Conservation (phyloP, 1,140 invertebrate species). For the Polypedilum vanderplanki region DNA sequence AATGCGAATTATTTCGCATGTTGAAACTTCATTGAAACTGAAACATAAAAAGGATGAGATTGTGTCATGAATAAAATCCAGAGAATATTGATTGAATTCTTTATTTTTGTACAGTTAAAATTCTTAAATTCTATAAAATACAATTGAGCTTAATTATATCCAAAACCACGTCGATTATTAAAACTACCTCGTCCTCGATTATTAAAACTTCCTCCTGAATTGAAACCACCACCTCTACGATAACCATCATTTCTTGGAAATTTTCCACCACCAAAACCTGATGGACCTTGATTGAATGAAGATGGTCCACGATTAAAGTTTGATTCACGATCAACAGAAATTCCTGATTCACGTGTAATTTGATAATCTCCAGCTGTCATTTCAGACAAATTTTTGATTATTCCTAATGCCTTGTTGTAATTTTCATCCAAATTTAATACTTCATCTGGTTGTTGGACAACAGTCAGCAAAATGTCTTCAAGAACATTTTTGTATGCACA, state of each 20-base stretch:
- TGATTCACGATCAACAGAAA: constrained; percentile 37
- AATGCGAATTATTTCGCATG: neutral
- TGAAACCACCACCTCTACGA: neutral
- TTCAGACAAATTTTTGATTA: constrained; percentile 61
- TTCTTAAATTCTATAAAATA: no score
- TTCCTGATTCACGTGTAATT: constrained; percentile 49
- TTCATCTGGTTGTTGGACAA: constrained; percentile 68
- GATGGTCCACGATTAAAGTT: constrained; percentile 31
- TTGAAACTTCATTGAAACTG: neutral
- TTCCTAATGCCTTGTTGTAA: constrained; percentile 53
- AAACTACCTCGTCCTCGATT: neutral
- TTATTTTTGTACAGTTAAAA: no score
- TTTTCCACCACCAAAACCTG: constrained; percentile 31
- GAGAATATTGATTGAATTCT: no score
- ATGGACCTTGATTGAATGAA: constrained; percentile 32
- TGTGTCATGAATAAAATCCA: neutral
- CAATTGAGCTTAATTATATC: neutral
- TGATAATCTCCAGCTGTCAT: constrained; percentile 64
- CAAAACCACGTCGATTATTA: neutral
- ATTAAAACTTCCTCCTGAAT: neutral
- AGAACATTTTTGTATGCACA: constrained; percentile 79
- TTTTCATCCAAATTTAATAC: constrained; percentile 49
- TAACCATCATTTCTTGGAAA: neutral
- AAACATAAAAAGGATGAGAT: neutral
- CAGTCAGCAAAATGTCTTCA: constrained; percentile 73